Conservation (phyloP, 2,797 vertebrate genomes). For the Spinus olivaceus region DNA sequence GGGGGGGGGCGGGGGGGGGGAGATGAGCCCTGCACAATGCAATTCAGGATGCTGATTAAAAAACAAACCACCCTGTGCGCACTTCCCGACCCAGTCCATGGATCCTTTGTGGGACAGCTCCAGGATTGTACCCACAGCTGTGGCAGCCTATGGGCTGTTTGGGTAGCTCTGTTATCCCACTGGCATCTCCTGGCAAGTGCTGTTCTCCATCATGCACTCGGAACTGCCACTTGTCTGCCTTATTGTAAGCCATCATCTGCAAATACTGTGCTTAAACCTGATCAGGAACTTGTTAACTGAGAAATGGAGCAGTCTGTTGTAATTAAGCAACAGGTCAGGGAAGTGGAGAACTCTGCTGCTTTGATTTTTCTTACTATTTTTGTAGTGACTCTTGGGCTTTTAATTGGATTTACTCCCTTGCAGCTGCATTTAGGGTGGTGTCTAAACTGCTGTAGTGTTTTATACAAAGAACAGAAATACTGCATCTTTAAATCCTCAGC, state of each 20-base stretch:
- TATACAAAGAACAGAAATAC: constrained; percentile 1
- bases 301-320: background rate
- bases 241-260: background rate
- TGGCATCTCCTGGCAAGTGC: background rate
- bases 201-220: background rate
- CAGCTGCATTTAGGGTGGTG: background rate
- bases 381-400: constrained; percentile 11
- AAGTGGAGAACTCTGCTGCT: background rate
- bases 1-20: background rate
- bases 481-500: constrained; percentile 51
- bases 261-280: background rate
- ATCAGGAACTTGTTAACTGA: background rate
- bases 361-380: background rate
- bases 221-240: background rate
- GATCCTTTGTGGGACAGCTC: background rate
- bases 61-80: background rate
- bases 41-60: background rate
- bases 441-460: constrained; percentile 16
- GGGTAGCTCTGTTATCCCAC: background rate
- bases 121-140: background rate
- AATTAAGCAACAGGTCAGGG: background rate
- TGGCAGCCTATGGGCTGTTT: background rate
- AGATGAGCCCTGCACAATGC: rapidly evolving
- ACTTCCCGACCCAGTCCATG: background rate
- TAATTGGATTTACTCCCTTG: background rate